Percentiles rank a stretch among this genome's conserved stretches.
Conservation (phyloP, 2,113 vertebrate genomes). For the Dromas ardeola region DNA sequence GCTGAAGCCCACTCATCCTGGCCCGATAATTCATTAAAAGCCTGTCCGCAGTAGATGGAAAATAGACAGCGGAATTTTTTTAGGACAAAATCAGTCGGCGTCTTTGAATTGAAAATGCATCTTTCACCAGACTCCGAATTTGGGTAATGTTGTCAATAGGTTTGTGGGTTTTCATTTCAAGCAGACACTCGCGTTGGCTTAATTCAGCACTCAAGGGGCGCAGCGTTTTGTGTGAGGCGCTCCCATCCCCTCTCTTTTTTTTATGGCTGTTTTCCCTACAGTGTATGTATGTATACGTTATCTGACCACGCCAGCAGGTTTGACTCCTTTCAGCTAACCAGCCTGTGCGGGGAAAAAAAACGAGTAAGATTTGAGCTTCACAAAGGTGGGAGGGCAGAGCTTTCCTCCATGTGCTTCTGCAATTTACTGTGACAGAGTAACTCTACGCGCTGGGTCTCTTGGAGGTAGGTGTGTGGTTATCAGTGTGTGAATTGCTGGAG, state of each 20-base stretch:
- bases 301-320: not conserved
- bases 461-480: not conserved
- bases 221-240: not conserved
- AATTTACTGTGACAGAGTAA: not conserved
- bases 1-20: not conserved
- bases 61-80: not conserved
- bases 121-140: not conserved
- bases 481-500: not conserved
- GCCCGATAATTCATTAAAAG: not conserved
- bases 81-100: not conserved
- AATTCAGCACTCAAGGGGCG: accelerated
- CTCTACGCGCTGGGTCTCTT: not conserved
- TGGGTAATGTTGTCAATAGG: not conserved
- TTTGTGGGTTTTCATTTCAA: not conserved
- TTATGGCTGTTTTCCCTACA: not conserved
- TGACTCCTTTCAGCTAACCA: not conserved
- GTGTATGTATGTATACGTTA: accelerated
- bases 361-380: not conserved
- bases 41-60: accelerated
- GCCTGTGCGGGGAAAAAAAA: not conserved
- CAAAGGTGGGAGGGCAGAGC: not conserved
- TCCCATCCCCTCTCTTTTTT: not conserved
- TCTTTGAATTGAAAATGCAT: not conserved
- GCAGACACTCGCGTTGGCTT: not conserved
- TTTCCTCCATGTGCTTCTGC: not conserved